phyloP scores from a whole-genome alignment of 2,113 vertebrate genomes.

The Mugil cephalus region DNA sequence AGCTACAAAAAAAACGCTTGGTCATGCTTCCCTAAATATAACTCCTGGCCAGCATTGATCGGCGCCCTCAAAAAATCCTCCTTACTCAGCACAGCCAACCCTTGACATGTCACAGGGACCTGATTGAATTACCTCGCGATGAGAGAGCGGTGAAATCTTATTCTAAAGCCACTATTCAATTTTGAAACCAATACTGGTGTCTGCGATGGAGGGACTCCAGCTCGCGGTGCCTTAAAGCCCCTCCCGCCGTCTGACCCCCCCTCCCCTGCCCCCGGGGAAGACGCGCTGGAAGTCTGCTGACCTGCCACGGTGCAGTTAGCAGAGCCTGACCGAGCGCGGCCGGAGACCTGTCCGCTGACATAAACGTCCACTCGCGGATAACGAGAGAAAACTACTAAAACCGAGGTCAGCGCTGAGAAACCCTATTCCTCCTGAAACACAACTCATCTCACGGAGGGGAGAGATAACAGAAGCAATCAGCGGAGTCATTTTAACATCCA shows the following conservation, averaged over 20 bases:
- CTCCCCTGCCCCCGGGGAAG: slow-evolving; percentile 9
- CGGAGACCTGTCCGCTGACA: slow-evolving; percentile 39
- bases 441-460: slow-evolving; percentile 4
- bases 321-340: slow-evolving; percentile 44
- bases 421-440: slow-evolving; percentile 10
- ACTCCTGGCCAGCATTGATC: slow-evolving; percentile 47
- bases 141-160: slow-evolving; percentile 39
- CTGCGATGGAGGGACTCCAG: slow-evolving; percentile 24
- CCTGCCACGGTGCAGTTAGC: slow-evolving; percentile 38
- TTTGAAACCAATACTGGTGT: slow-evolving; percentile 13
- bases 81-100: slow-evolving; percentile 53
- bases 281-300: slow-evolving; percentile 36
- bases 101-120: slow-evolving; percentile 43
- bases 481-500: slow-evolving; percentile 30
- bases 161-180: slow-evolving; percentile 17
- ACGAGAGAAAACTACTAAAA: slow-evolving; percentile 2
- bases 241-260: background rate
- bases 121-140: slow-evolving; percentile 47
- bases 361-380: slow-evolving; percentile 15
- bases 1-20: slow-evolving; percentile 37
- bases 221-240: background rate
- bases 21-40: slow-evolving; percentile 52
- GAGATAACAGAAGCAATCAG: slow-evolving; percentile 40
- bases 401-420: background rate
- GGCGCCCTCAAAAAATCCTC: slow-evolving; percentile 17